Percentiles rank a stretch among this genome's conserved stretches.
These are phyloP conservation scores for Ctenodactylus gundi DNA, from an alignment of 2,113 vertebrate species.

Conservation along the genomic window DNA sequence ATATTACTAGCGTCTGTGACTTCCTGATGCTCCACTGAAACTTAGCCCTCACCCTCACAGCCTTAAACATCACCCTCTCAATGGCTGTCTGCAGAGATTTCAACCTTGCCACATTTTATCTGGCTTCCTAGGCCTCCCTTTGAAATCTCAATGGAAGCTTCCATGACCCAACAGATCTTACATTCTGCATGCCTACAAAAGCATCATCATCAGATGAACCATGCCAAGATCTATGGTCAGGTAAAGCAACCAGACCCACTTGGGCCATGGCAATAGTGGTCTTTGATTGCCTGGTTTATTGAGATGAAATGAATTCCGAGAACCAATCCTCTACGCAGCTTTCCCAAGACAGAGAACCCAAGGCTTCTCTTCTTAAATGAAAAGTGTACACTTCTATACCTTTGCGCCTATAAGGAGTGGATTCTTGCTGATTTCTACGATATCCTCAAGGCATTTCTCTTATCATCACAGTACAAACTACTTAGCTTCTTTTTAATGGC, in stretches of 20 bases:
- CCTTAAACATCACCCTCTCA: background rate
- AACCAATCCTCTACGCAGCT: background rate
- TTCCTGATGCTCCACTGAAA: background rate
- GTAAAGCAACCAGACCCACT: background rate
- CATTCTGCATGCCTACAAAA: background rate
- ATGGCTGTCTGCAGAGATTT: background rate
- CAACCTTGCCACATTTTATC: background rate
- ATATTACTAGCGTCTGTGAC: background rate
- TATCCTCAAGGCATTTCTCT: background rate
- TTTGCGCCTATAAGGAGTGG: background rate
- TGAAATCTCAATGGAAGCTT: background rate
- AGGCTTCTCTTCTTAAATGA: background rate
- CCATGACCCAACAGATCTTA: background rate
- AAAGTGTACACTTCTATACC: background rate
- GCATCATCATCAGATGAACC: background rate
- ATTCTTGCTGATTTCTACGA: background rate
- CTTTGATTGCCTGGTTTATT: background rate
- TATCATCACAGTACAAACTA: background rate
- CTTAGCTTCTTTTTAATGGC: background rate
- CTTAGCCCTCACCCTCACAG: background rate
- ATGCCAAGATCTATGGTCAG: background rate
- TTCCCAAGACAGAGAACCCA: background rate
- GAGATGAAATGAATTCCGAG: background rate
- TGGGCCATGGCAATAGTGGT: background rate
- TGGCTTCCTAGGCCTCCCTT: background rate